Conservation (phyloP, 2,888 invertebrate genomes). For the Onthophagus sagittarius region DNA sequence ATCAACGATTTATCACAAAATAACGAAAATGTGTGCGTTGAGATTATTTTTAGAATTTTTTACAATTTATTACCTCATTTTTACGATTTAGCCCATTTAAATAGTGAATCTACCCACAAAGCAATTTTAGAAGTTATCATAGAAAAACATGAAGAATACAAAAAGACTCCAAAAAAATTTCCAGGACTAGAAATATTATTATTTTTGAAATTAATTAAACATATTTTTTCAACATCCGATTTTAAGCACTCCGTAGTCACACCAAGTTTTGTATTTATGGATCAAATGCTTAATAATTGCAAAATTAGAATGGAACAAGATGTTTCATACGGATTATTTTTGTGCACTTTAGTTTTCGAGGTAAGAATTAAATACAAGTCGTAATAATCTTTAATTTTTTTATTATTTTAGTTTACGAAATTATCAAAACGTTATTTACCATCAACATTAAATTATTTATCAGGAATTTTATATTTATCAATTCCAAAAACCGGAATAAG, state of each 20-base stretch:
- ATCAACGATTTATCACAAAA: constrained; percentile 63
- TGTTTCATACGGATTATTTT: constrained; percentile 72
- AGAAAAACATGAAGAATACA: constrained; percentile 66
- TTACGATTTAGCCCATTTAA: constrained; percentile 68
- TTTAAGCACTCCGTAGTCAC: constrained; percentile 86
- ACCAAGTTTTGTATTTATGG: constrained; percentile 78
- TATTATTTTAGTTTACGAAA: constrained; percentile 60
- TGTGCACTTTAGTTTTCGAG: constrained; percentile 71
- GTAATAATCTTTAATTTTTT: neutral
- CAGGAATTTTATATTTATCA: constrained; percentile 70
- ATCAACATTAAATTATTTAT: constrained; percentile 73
- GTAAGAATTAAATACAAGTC: too few species aligned
- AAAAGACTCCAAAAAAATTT: constrained; percentile 56
- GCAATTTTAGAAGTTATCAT: constrained; percentile 66
- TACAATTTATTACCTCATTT: constrained; percentile 49
- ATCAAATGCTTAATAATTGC: constrained; percentile 68
- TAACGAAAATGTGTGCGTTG: constrained; percentile 43
- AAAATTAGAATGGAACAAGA: constrained; percentile 63
- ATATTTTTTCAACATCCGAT: constrained; percentile 87
- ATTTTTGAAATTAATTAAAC: constrained; percentile 75
- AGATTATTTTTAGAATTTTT: constrained; percentile 56
- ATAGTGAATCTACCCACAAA: constrained; percentile 64
- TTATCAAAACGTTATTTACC: constrained; percentile 80
- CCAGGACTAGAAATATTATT: constrained; percentile 69
- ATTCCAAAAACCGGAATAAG: constrained; percentile 60